These are phyloP conservation scores for Lacanobia wlatinum DNA, from an alignment of 2,888 invertebrate species.

Conservation along the genomic window DNA sequence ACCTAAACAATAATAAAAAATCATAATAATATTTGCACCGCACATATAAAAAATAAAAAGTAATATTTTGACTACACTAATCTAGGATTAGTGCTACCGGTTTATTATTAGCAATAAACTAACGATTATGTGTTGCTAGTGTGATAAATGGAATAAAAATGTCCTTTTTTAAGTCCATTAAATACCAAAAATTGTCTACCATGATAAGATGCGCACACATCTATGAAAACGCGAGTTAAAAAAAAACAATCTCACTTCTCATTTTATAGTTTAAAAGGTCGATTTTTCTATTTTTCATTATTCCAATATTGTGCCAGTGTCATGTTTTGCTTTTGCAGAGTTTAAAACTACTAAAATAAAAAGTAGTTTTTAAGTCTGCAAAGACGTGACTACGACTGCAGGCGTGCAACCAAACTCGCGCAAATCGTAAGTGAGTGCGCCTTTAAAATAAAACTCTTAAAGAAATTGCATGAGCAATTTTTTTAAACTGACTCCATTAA, in stretches of 20 bases:
- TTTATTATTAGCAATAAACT: slow-evolving; percentile 6
- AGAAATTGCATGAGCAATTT: slow-evolving; percentile 10
- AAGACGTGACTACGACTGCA: background rate
- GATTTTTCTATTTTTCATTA: background rate
- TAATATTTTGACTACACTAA: slow-evolving; percentile 36
- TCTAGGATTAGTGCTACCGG: slow-evolving; percentile 35
- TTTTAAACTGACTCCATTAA: background rate
- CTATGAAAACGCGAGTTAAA: background rate
- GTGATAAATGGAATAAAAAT: slow-evolving; percentile 11
- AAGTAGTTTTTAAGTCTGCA: background rate
- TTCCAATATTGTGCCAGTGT: background rate
- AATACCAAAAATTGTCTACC: background rate
- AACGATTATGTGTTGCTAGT: slow-evolving; percentile 22
- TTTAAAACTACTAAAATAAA: background rate
- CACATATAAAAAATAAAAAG: slow-evolving; percentile 33
- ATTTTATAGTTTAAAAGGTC: background rate
- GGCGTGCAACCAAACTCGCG: background rate
- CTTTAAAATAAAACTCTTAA: background rate
- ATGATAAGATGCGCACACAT: slow-evolving; percentile 5
- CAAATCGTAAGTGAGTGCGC: background rate
- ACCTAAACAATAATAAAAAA: slow-evolving; percentile 24
- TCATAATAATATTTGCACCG: slow-evolving; percentile 50
- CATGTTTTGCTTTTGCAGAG: background rate
- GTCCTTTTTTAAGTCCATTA: background rate
- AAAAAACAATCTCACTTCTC: background rate